Evolutionary conservation across 37 sponge, comb jelly and placozoan genomes (phyloP), one percentile per base, ranked within the genome.

Genomic region (Ephydatia muelleri): DNA sequence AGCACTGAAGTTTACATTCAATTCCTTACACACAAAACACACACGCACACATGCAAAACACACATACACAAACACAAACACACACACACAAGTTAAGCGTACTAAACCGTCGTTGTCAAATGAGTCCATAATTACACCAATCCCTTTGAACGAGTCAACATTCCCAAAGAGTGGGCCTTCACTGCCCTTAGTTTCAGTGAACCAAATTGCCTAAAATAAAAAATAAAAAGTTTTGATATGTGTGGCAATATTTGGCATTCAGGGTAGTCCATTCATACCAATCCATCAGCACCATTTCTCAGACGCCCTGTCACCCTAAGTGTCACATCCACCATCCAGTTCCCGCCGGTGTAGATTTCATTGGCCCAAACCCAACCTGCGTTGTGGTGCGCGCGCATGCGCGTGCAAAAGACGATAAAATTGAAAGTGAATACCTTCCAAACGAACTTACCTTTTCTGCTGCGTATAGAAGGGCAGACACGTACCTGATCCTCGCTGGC

Each of bases 61-160:
- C 65, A 65, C 12, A 16, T 38, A 39, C 29, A 43, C 37, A 64
- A 71, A 28, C 16, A 22, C 64, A 48, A 9, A 33, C 27, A 35
- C 40, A 74, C 6, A 16, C 32, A 30, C 37, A 38, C 11, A 25
- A n/a, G 73, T 31, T 72, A 69, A 69, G 28, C 76, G 70, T 72
- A 94, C 94, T 80, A 57, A 48, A 75, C 85, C 93, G 82, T 97
- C 93, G 73, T 97, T 97, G 57, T 97, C 98, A 72, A 97, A 97
- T 5, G 95, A 92, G 84, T 97, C 98, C 22, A 97, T 67, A 65
- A 97, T 83, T 1, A 97, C 33, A 3, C 90, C 95, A 0, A 97
- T 76, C 31, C 98, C 98, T 38, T 85, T 82, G 93, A 92, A 97
- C 11, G 38, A 65, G 25, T 92, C 93, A 21, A 49, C 40, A 49